Evolutionary conservation across 2,113 vertebrate species (phyloP).

Genomic region (Pteropus alecto): DNA sequence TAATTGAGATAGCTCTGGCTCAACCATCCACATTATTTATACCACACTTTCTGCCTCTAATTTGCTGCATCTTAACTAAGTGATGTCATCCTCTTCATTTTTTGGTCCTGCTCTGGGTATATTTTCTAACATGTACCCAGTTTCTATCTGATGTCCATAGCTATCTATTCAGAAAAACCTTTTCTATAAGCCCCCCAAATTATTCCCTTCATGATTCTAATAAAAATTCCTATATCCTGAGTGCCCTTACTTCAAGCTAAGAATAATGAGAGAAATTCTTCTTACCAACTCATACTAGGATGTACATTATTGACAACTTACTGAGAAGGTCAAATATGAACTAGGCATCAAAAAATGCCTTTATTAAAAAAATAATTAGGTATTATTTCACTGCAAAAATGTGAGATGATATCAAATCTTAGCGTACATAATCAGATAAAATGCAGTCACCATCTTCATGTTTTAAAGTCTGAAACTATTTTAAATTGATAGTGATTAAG

Average conservation of each 20-base stretch:
- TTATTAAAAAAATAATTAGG: background rate
- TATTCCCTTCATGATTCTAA: background rate
- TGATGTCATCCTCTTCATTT: background rate
- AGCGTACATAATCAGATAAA: background rate
- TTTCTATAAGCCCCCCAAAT: background rate
- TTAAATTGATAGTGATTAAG: background rate
- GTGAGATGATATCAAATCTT: background rate
- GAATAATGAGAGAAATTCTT: background rate
- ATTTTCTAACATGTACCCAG: background rate
- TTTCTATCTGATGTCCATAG: background rate
- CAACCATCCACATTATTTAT: constrained; percentile 5
- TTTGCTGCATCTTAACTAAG: background rate
- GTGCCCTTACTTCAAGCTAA: background rate
- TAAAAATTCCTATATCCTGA: background rate
- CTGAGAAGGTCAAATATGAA: background rate
- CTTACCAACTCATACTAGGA: background rate
- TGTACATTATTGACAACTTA: background rate
- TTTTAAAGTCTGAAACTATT: constrained; percentile 11
- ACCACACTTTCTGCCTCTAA: background rate
- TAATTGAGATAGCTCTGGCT: background rate
- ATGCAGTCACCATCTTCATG: background rate
- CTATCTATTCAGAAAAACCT: background rate
- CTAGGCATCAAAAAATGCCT: background rate
- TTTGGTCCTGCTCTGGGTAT: background rate
- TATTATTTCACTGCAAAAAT: constrained; percentile 4